Evolutionary conservation across 1,140 invertebrate species (phyloP).

Genomic region (Limonius californicus): DNA sequence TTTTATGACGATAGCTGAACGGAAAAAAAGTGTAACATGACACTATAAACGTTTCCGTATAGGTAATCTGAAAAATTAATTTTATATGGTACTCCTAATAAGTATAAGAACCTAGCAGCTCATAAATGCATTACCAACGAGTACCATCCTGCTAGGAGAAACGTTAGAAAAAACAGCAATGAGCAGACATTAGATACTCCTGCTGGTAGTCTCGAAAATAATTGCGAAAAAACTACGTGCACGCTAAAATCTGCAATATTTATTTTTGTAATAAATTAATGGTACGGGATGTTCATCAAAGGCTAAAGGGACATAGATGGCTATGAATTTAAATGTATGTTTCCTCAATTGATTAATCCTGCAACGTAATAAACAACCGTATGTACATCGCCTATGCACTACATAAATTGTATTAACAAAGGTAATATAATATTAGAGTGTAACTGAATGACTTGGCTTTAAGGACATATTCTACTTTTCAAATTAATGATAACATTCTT

Average conservation of each 20-base stretch:
- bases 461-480: too few relatives aligned
- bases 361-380: too few relatives aligned
- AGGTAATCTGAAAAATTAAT: not conserved
- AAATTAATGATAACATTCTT: too few relatives aligned
- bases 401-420: too few relatives aligned
- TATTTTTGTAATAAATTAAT: too few relatives aligned
- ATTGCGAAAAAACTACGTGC: constrained; percentile 2
- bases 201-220: not conserved
- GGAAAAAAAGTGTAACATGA: not conserved
- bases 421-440: too few relatives aligned
- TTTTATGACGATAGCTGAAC: not conserved
- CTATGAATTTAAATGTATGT: too few relatives aligned
- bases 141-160: not conserved
- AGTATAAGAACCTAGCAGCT: not conserved
- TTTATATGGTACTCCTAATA: not conserved
- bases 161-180: not conserved
- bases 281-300: too few relatives aligned
- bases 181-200: not conserved
- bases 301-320: too few relatives aligned
- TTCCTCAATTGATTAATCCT: too few relatives aligned
- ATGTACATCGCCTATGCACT: too few relatives aligned
- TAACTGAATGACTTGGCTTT: too few relatives aligned
- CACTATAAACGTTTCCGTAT: not conserved
- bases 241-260: not conserved
- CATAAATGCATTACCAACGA: not conserved